Conservation (phyloP, 2,113 vertebrate species). For the Lanius ludovicianus region DNA sequence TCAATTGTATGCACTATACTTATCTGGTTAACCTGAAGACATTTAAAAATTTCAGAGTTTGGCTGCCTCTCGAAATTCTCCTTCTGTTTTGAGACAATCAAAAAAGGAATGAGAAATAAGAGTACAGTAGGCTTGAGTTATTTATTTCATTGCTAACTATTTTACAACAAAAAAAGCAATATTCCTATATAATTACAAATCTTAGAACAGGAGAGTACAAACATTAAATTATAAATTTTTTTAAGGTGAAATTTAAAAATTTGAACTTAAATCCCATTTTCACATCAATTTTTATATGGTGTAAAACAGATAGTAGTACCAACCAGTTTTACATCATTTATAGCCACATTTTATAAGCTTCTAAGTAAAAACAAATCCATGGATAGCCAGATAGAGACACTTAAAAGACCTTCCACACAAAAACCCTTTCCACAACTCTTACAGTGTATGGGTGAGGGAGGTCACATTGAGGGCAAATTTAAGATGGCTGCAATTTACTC, state of each 20-base stretch:
- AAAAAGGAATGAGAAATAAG: not conserved
- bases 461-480: constrained; percentile 54
- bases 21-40: not conserved
- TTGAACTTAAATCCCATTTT: not conserved
- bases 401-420: constrained; percentile 13
- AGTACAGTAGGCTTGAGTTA: not conserved
- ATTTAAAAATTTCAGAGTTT: not conserved
- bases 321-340: not conserved
- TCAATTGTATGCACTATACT: not conserved
- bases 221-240: not conserved
- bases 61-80: not conserved
- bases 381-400: not conserved
- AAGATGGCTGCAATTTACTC: constrained; percentile 56
- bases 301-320: not conserved
- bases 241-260: not conserved
- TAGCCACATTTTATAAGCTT: not conserved
- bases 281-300: not conserved
- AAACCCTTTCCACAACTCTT: constrained; percentile 29
- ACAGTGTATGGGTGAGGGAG: not conserved
- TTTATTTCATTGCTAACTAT: not conserved
- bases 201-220: not conserved
- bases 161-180: not conserved
- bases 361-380: not conserved
- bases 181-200: not conserved
- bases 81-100: not conserved